These are phyloP conservation scores for Trichonephila clavipes DNA, from an alignment of 1,140 invertebrate species.

Conservation along the genomic window DNA sequence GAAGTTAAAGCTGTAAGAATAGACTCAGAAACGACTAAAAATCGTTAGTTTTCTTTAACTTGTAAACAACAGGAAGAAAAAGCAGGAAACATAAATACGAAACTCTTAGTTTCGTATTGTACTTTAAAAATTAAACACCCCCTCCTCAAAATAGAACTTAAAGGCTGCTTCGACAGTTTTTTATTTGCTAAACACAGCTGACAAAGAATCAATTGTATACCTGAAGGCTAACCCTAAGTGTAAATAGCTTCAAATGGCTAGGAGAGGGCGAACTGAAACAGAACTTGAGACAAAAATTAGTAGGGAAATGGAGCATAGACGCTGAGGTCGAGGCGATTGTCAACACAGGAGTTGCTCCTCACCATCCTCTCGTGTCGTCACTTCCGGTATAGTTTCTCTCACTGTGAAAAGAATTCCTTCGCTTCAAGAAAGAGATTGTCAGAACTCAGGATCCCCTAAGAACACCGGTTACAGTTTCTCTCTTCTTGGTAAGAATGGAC, in stretches of 20 bases:
- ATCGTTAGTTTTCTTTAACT: no score
- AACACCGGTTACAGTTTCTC: neutral
- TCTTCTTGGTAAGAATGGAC: constrained; percentile 25
- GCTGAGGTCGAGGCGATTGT: constrained; percentile 16
- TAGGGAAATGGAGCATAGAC: constrained; percentile 28
- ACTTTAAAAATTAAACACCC: neutral
- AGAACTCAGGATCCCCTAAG: neutral
- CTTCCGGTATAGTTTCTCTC: constrained; percentile 39
- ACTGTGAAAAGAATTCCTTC: neutral
- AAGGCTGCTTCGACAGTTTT: neutral
- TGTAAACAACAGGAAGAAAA: no score
- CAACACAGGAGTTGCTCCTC: neutral
- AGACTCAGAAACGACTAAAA: no score
- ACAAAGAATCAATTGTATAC: constrained; percentile 5
- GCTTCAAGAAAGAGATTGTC: neutral
- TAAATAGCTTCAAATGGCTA: constrained; percentile 19
- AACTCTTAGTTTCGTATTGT: neutral
- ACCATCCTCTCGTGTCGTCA: neutral
- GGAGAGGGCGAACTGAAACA: neutral
- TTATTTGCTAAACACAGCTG: neutral
- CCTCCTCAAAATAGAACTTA: neutral
- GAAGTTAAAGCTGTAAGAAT: no score
- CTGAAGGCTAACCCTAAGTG: neutral
- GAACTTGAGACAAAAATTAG: constrained; percentile 39
- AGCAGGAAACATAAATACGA: neutral